Base-by-base conservation (phyloP, 2,797 vertebrate genomes). In the Sebastes iracundus region DNA sequence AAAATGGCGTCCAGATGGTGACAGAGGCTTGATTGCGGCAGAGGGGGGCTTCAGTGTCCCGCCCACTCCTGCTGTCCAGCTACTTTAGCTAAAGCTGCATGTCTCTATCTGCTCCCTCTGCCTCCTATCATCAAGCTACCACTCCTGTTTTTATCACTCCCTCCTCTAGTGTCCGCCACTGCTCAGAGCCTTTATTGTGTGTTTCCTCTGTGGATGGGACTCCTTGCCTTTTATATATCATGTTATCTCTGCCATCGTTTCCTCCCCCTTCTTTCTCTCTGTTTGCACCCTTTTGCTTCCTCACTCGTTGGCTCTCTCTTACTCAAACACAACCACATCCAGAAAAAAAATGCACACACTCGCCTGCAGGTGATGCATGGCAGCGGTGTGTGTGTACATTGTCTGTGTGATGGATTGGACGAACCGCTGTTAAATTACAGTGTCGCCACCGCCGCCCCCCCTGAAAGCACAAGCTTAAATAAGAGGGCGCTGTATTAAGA, bases 1-100 rank as follows among this genome's bases (percentile, higher is more conserved):
- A 94, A 95, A 95, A 95, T 94, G 94, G 94, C 93, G 90, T 94
- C 93, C 94, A 95, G 94, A 94, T 95, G 94, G 94, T 94, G 93
- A 94, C 90, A 91, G 91, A 86, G 87, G 85, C 93, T 94, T 91
- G 92, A 94, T 92, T 89, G 94, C 93, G 78, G 92, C 84, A 81
- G 90, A 90, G 90, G 93, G 42, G 90, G 88, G 87, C 89, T 92
- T 84, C 68, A 53, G 78, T 70, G 82, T 91, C 83, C 88, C 91
- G 72, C 93, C 93, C 88, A 90, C 90, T 86, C 92, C 91, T 92
- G 90, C 94, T 93, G 94, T 93, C 93, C 92, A 81, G 86, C 84
- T 87, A 89, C 91, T 89, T 88, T 83, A 84, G 86, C 77, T 87
- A 58, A 82, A 89, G 81, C 88, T 82, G 80, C 66, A 71, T 88